These are phyloP conservation scores for Lacerta bilineata DNA, from an alignment of 2,797 vertebrate species.

Conservation along the genomic window DNA sequence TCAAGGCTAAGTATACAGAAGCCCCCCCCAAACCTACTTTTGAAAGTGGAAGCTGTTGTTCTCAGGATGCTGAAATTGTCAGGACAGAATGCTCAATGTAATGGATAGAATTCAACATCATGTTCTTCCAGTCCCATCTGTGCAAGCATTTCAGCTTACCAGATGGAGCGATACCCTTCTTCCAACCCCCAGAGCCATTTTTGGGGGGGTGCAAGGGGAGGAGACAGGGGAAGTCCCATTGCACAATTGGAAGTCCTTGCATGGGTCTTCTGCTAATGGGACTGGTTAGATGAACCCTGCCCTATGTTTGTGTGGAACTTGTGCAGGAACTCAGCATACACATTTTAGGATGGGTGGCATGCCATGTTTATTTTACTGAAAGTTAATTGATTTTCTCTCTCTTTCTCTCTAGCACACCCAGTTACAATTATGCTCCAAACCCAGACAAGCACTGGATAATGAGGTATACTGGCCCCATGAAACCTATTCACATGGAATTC, in stretches of 20 bases:
- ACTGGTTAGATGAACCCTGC: no score
- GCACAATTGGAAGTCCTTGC: no score
- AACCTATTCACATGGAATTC: slow-evolving; percentile 98
- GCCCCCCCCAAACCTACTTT: neutral
- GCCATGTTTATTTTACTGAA: slow-evolving; percentile 10
- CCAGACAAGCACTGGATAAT: slow-evolving; percentile 98
- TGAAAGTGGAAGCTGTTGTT: neutral
- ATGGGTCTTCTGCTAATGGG: no score
- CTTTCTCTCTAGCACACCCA: slow-evolving; percentile 87
- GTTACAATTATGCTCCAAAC: slow-evolving; percentile 97
- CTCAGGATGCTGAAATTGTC: neutral
- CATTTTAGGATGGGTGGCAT: neutral
- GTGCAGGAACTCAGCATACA: neutral
- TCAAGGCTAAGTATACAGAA: neutral
- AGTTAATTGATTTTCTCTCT: slow-evolving; percentile 29
- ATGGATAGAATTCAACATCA: no score
- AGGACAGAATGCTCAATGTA: neutral
- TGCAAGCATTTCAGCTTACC: no score
- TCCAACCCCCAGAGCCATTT: no score
- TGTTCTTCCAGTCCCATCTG: no score
- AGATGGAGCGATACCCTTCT: no score
- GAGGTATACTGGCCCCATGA: slow-evolving; percentile 96
- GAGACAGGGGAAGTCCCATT: no score
- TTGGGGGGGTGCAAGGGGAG: no score
- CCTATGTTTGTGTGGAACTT: neutral